Percentiles rank a stretch among this genome's conserved stretches.
Evolutionary conservation across 2,113 vertebrate genomes (phyloP).

Genomic region (Galeopterus variegatus): DNA sequence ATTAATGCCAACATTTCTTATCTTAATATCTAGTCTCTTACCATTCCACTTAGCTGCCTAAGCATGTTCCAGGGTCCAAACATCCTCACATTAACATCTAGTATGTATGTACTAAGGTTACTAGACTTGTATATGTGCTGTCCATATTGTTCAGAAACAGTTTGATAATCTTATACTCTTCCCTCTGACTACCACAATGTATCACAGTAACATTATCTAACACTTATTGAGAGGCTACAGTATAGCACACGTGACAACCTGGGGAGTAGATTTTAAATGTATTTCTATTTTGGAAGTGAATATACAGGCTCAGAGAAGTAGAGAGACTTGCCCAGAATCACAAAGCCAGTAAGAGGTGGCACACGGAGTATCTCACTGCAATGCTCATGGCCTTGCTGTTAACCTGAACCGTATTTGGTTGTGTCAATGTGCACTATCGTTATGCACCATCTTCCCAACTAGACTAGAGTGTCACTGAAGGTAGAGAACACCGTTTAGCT

Average conservation of each 20-base stretch:
- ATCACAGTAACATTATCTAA: not conserved
- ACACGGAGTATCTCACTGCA: not conserved
- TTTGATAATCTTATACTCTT: not conserved
- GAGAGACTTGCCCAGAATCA: not conserved
- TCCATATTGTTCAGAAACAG: not conserved
- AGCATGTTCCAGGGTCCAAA: not conserved
- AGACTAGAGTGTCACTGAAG: not conserved
- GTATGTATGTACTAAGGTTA: not conserved
- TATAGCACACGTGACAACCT: not conserved
- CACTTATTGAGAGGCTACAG: not conserved
- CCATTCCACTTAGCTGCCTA: not conserved
- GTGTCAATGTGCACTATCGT: not conserved
- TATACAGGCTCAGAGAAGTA: not conserved
- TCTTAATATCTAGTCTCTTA: not conserved
- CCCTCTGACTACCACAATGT: not conserved
- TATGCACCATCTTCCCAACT: not conserved
- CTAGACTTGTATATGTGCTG: not conserved
- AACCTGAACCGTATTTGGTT: not conserved
- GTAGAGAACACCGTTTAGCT: not conserved
- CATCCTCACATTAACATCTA: not conserved
- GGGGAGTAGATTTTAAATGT: not conserved
- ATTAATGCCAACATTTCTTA: not conserved
- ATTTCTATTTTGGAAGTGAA: not conserved
- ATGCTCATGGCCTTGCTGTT: not conserved
- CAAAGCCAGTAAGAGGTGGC: not conserved